These are phyloP conservation scores for Ciconia maguari DNA, from an alignment of 2,113 vertebrate genomes.

Conservation along the genomic window DNA sequence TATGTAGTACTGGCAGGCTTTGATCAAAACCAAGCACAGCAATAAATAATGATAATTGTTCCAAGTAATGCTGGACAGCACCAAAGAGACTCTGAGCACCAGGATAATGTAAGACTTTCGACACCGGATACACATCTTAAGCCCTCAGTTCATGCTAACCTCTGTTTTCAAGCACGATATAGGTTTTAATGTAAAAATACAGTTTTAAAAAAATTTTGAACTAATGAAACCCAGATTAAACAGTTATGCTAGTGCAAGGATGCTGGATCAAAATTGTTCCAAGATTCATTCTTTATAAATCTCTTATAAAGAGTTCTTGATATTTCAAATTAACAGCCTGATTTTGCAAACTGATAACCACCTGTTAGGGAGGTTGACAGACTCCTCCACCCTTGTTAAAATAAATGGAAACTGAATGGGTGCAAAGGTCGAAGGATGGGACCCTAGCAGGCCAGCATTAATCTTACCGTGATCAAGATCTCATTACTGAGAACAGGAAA, in stretches of 20 bases:
- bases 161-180: neutral
- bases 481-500: neutral
- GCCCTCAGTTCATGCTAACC: neutral
- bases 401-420: neutral
- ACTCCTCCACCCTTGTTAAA: neutral
- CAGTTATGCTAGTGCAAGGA: neutral
- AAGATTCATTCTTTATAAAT: neutral
- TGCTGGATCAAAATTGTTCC: neutral
- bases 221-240: neutral
- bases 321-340: neutral
- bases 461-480: neutral
- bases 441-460: neutral
- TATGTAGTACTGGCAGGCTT: neutral
- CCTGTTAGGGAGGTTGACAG: neutral
- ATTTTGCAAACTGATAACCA: neutral
- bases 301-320: neutral
- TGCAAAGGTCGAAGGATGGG: neutral
- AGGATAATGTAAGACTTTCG: neutral
- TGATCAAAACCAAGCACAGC: neutral
- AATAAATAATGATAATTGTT: neutral
- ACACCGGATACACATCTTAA: neutral
- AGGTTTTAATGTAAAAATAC: neutral
- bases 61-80: conserved; percentile 32
- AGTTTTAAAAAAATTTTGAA: neutral
- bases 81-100: neutral